Percentiles rank a stretch among this genome's conserved stretches.
phyloP scores from a whole-genome alignment of 2,888 invertebrate genomes.

The Tillus elongatus region DNA sequence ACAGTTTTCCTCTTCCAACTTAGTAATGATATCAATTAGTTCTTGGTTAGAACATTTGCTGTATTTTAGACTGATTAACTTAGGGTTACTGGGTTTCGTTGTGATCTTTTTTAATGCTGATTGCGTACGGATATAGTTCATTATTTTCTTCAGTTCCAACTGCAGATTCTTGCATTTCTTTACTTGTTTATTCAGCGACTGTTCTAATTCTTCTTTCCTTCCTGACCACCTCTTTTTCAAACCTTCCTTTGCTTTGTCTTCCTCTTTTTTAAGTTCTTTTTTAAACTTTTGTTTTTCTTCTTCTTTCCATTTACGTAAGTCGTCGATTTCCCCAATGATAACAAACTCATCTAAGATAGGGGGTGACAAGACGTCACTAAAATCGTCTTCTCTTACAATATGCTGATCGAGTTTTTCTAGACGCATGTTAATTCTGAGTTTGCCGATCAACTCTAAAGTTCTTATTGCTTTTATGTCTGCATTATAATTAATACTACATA shows the following conservation, averaged over 20 bases:
- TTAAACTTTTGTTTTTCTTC: slow-evolving; percentile 56
- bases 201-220: slow-evolving; percentile 16
- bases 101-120: slow-evolving; percentile 52
- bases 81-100: slow-evolving; percentile 52
- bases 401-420: slow-evolving; percentile 13
- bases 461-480: slow-evolving; percentile 22
- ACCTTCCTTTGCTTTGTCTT: slow-evolving; percentile 16
- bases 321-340: slow-evolving; percentile 51
- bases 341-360: slow-evolving; percentile 36
- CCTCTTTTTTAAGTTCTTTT: slow-evolving; percentile 43
- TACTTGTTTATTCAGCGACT: slow-evolving; percentile 16
- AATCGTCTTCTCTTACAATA: slow-evolving; percentile 18
- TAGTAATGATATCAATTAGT: slow-evolving; percentile 33
- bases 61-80: slow-evolving; percentile 30
- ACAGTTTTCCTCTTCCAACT: slow-evolving; percentile 33
- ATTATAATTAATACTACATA: slow-evolving; percentile 19
- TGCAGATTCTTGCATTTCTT: slow-evolving; percentile 49
- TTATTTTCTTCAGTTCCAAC: slow-evolving; percentile 48
- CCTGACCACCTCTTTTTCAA: slow-evolving; percentile 14
- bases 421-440: slow-evolving; percentile 25
- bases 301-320: slow-evolving; percentile 66
- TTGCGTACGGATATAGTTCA: slow-evolving; percentile 45
- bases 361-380: slow-evolving; percentile 23
- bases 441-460: slow-evolving; percentile 26
- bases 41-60: slow-evolving; percentile 28